phyloP scores from a whole-genome alignment of 53 echinoderm and acorn worm genomes.

The Pentamera pediparva region DNA sequence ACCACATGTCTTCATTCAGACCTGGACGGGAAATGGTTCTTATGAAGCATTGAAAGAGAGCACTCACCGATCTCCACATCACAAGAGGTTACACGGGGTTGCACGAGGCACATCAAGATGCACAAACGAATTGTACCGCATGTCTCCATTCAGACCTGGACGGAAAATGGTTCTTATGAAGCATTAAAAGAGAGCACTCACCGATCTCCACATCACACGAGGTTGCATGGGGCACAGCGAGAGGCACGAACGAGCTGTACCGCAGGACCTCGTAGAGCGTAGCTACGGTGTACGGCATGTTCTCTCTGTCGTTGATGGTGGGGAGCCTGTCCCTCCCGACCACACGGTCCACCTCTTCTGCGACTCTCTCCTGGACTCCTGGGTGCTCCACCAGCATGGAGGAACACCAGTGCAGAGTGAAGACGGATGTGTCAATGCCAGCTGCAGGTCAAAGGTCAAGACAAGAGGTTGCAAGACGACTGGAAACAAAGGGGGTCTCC shows the following conservation, averaged over 20 bases:
- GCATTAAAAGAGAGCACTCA: too few relatives aligned
- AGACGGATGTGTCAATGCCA: slow-evolving; percentile 51
- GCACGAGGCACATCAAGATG: slow-evolving; percentile 46
- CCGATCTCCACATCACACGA: slow-evolving; percentile 41
- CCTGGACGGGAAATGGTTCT: too few relatives aligned
- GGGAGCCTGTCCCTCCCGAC: slow-evolving; percentile 52
- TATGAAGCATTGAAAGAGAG: too few relatives aligned
- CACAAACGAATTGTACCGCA: slow-evolving; percentile 34
- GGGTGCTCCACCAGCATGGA: slow-evolving; percentile 25
- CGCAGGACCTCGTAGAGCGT: slow-evolving; percentile 49
- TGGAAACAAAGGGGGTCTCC: too few relatives aligned
- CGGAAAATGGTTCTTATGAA: too few relatives aligned
- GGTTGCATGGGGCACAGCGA: slow-evolving; percentile 47
- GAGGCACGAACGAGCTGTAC: slow-evolving; percentile 28
- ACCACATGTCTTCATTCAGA: too few relatives aligned
- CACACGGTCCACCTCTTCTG: slow-evolving; percentile 53
- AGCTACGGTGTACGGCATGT: slow-evolving; percentile 54
- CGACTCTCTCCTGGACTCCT: slow-evolving; percentile 53
- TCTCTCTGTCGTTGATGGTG: slow-evolving; percentile 25
- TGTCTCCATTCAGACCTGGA: slow-evolving; percentile 42
- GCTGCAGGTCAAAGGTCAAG: slow-evolving; percentile 30
- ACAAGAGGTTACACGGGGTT: too few relatives aligned
- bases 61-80: too few relatives aligned
- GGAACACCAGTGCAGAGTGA: slow-evolving; percentile 50
- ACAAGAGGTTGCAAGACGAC: too few relatives aligned